Percentiles rank a stretch among this genome's conserved stretches.
phyloP scores from a whole-genome alignment of 2,888 invertebrate species.

The Timandra comae region DNA sequence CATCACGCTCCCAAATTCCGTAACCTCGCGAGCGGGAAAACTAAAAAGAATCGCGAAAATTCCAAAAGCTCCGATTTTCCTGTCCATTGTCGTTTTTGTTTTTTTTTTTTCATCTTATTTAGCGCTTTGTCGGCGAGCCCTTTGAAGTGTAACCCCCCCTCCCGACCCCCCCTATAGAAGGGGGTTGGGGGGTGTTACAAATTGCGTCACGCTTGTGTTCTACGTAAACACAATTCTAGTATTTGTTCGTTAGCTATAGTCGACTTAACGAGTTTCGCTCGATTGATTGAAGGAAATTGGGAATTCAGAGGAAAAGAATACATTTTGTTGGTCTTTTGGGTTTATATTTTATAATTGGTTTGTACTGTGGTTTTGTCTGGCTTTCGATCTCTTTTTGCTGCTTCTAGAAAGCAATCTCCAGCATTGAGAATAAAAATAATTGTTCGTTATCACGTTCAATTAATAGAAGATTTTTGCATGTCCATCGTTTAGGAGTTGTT shows the following conservation, averaged over 20 bases:
- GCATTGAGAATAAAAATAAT: too few species aligned
- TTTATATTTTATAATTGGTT: not conserved
- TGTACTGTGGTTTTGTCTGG: not conserved
- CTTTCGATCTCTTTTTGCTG: too few species aligned
- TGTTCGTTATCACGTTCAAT: too few species aligned
- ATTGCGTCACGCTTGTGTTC: constrained; percentile 67
- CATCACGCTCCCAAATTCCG: constrained; percentile 39
- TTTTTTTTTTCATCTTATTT: constrained; percentile 75
- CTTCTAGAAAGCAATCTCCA: too few species aligned
- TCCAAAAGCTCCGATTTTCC: constrained; percentile 65
- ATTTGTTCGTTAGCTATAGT: constrained; percentile 32
- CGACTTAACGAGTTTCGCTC: constrained; percentile 22
- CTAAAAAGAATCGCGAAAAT: constrained; percentile 56
- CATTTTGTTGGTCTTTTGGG: not conserved
- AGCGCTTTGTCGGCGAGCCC: constrained; percentile 73
- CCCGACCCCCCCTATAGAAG: constrained; percentile 24
- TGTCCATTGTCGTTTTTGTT: constrained; percentile 68
- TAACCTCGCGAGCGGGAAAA: constrained; percentile 50
- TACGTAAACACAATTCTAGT: constrained; percentile 56
- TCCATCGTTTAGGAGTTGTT: too few species aligned
- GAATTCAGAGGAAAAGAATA: constrained; percentile 5
- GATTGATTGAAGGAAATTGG: constrained; percentile 16
- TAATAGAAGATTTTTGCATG: too few species aligned
- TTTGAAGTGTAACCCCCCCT: constrained; percentile 60
- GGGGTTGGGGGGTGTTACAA: constrained; percentile 64